Evolutionary conservation across 2,797 vertebrate genomes (phyloP), one percentile per base, ranked within the genome.

Genomic region (Phrynocephalus forsythii): DNA sequence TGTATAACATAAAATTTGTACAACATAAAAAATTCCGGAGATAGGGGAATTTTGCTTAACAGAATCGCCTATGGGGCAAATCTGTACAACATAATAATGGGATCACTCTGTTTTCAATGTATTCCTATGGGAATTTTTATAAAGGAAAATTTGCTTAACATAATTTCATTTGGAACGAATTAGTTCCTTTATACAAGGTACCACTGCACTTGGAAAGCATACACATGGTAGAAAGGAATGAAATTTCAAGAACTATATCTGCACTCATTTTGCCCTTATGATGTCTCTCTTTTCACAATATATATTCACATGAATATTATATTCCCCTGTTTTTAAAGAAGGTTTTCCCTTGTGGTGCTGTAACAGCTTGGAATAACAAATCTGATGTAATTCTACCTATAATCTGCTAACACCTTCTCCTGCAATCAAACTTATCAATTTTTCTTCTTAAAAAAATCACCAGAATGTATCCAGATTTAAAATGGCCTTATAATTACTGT

Each of bases 401-500:
- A 81, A 88, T 73, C 71, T 88, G 69, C 78, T 76, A 38, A 81
- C 78, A 76, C 78, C 71, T 93, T 92, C 89, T 30, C 87, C 87
- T 91, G 91, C 26, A 85, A 89, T 81, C 89, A 83, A 88, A 91
- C 85, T 87, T 18, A 80, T 91, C 92, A 91, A 90, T 86, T 94
- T 92, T 48, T 92, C 82, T 90, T 90, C 92, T 88, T 89, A 52
- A 44, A 87, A 87, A 94, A 94, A 92, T 91, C 88, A 72, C 87
- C 91, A 90, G 84, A 90, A 87, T 44, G 83, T 90, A 92, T 85
- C 82, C 82, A 87, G 86, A 92, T 82, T 90, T 91, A 67, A 75
- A 84, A 90, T 86, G 85, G 44, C 85, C 5, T 9, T 89, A 81
- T 81, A 87, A 66, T 91, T 66, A 38, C 44, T 72, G 78, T 89